Base-by-base conservation (phyloP, 2,888 invertebrate genomes). In the Xestia rhomboidea region DNA sequence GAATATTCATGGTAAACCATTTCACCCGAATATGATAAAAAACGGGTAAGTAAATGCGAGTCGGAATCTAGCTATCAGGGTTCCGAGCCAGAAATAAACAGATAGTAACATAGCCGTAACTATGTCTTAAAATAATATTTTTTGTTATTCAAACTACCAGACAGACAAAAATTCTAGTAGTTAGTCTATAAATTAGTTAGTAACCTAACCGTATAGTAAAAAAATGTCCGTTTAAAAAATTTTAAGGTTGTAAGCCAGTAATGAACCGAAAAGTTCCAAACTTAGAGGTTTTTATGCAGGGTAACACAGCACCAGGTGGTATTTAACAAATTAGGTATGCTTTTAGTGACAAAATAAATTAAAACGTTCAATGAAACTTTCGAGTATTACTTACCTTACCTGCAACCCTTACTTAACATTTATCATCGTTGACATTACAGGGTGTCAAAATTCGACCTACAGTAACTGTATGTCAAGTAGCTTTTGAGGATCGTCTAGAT, bases 11-110 rank as follows among this genome's bases (percentile, higher is more conserved):
- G 44, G 24, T 34, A 30, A 38, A 67, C 57, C 60, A 54, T 62
- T 67, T 15, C 34, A 70, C 15, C 44, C 44, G n/a, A 15, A 67
- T 76, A 68, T 49, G 46, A 69, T 64, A 64, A 67, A 69, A 66
- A 64, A 7, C 13, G n/a, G n/a, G n/a, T 38, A 60, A 34, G 6
- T 34, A n/a, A 41, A 21, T 62, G 21, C 5, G 27, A 63, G 38
- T 27, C 44, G 34, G 0, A 8, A n/a, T 68, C 21, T 11, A 10
- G 15, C 18, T 5, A 68, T 51, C 30, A 18, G 34, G 21, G 27
- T 44, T 67, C 57, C 27, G 13, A 27, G 27, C 15, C n/a, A 57
- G 57, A 57, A 57, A 57, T 27, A 57, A 57, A 27, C 57, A 57
- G 27, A 27, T 13, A 27, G 15, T 27, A 15, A 15, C 15, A 3